Evolutionary conservation across 2,797 vertebrate genomes (phyloP), one percentile per base, ranked within the genome.

Genomic region (Microhierax caerulescens): DNA sequence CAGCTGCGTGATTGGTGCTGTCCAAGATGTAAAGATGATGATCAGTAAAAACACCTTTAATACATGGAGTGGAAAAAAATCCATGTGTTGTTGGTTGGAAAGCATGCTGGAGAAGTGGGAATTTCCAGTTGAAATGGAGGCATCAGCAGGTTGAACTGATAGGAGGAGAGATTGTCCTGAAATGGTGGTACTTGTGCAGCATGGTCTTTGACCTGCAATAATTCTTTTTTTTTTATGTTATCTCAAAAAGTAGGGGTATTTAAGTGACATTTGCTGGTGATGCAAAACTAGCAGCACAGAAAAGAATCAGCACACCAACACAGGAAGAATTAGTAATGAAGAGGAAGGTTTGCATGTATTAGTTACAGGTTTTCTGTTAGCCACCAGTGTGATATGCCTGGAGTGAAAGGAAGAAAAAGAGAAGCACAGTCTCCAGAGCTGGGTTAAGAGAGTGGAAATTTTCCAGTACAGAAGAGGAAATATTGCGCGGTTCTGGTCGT

Each of bases 21-120:
- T 86, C 45, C 34, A 59, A 47, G 21, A 61, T 48, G 9, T 45
- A 45, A 83, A 59, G 47, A 23, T 32, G n/a, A 56, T 73, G 27
- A 70, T 48, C 16, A 11, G 32, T 68, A 86, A 80, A 93, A 45
- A 15, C 14, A 68, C 36, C 6, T 59, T 3, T 80, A 50, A 39
- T 0, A 0, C 54, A 39, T 0, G 0, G 22, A 59, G 22, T 36
- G n/a, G 36, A 59, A 57, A 74, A 48, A 88, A 85, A 67, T 32
- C 9, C 10, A 0, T 11, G 5, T 75, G 8, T 60, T 88, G 32
- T n/a, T 56, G 53, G 22, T 45, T 41, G 28, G 76, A 39, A 88
- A 61, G 34, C 30, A 18, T 3, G 1, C n/a, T 82, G 65, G 8
- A 20, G 23, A 79, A 47, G n/a, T 57, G 34, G n/a, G 15, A 81